A percentile compares a stretch with the other conserved stretches of the same genome.
Conservation (phyloP, 1,140 invertebrate genomes). For the Sipha flava region DNA sequence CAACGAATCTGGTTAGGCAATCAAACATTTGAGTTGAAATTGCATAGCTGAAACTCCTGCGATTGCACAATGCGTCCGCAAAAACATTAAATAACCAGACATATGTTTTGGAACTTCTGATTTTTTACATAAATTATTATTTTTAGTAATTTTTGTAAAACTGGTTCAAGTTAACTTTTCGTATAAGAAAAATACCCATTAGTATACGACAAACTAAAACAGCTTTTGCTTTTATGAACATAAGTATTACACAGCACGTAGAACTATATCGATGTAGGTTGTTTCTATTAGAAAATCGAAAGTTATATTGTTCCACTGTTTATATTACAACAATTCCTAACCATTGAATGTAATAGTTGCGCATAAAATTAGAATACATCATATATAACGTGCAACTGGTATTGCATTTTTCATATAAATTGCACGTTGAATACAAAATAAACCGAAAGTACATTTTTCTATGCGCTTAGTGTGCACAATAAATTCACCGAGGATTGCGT, state of each 20-base stretch:
- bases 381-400: not conserved
- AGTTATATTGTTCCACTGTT: not conserved
- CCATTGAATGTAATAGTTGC: too few relatives aligned
- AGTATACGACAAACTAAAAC: too few relatives aligned
- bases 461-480: not conserved
- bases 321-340: not conserved
- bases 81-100: not conserved
- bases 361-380: not conserved
- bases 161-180: too few relatives aligned
- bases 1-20: not conserved
- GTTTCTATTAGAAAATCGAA: not conserved
- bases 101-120: too few relatives aligned
- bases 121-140: not conserved
- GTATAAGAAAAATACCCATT: too few relatives aligned
- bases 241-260: too few relatives aligned
- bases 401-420: not conserved
- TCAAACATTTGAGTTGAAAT: not conserved
- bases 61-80: too few relatives aligned
- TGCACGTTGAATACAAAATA: not conserved
- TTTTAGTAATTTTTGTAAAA: too few relatives aligned
- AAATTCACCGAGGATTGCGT: not conserved
- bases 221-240: too few relatives aligned
- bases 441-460: not conserved
- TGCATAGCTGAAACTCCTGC: not conserved
- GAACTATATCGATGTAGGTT: too few relatives aligned